Percentiles rank a stretch among this genome's conserved stretches.
Conservation (phyloP, 64 coral and sea anemone species). For the Stichodactyla helianthus region DNA sequence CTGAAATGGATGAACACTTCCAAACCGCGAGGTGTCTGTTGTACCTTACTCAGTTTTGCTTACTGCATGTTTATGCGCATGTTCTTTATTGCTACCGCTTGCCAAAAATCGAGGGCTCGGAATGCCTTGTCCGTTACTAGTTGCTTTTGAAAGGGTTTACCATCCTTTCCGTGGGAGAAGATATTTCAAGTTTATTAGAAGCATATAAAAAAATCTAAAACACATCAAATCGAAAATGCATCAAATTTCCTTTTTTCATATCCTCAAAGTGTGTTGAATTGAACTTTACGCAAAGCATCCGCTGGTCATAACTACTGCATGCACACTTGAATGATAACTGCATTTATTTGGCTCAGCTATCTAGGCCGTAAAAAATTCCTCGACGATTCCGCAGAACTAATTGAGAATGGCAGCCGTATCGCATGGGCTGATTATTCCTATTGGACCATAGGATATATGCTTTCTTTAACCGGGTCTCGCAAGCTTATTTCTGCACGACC, state of each 20-base stretch:
- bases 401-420: slow-evolving; percentile 39
- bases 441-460: slow-evolving; percentile 84
- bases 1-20: too few relatives aligned
- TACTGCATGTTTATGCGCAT: background rate
- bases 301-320: background rate
- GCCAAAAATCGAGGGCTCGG: too few relatives aligned
- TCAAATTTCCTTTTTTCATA: background rate
- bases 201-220: background rate
- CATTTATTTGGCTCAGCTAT: slow-evolving; percentile 49
- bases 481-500: slow-evolving; percentile 80
- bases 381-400: slow-evolving; percentile 52
- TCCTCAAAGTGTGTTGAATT: background rate
- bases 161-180: too few relatives aligned
- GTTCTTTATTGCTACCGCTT: background rate
- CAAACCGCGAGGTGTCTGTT: too few relatives aligned
- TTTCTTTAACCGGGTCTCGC: slow-evolving; percentile 63
- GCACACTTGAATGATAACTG: background rate
- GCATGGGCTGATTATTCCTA: slow-evolving; percentile 86
- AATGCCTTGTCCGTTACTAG: too few relatives aligned
- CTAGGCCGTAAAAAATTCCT: slow-evolving; percentile 88
- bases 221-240: background rate
- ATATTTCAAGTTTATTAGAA: background rate
- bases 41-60: too few relatives aligned
- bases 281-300: background rate
- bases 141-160: too few relatives aligned